Conservation (phyloP, 2,113 vertebrate genomes). For the Odontophorus gujanensis region DNA sequence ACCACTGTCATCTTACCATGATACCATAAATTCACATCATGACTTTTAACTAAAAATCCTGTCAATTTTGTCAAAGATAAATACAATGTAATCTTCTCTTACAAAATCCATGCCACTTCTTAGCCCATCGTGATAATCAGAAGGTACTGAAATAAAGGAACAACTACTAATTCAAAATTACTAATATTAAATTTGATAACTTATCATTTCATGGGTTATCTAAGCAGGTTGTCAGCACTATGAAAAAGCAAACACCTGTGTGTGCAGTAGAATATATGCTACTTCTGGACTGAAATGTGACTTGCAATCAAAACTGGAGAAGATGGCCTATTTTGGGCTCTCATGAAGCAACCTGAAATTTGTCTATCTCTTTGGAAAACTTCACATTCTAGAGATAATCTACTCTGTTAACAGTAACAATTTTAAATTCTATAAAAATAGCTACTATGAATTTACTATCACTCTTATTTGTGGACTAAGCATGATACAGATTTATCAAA, state of each 20-base stretch:
- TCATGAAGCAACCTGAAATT: neutral
- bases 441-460: neutral
- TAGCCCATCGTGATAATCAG: neutral
- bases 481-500: neutral
- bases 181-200: neutral
- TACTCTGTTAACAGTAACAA: neutral
- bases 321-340: neutral
- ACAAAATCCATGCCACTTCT: neutral
- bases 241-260: neutral
- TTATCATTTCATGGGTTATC: neutral
- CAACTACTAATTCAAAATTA: neutral
- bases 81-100: neutral
- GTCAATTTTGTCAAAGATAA: neutral
- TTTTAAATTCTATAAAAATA: neutral
- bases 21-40: neutral
- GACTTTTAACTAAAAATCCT: neutral
- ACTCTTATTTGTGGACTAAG: accelerated
- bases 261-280: neutral
- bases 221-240: neutral
- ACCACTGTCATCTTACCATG: no score
- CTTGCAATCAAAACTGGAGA: neutral
- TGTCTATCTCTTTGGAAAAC: neutral
- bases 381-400: neutral
- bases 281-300: neutral
- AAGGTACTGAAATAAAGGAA: neutral